Conservation (phyloP, 2,797 vertebrate species). For the Xenopus petersii region DNA sequence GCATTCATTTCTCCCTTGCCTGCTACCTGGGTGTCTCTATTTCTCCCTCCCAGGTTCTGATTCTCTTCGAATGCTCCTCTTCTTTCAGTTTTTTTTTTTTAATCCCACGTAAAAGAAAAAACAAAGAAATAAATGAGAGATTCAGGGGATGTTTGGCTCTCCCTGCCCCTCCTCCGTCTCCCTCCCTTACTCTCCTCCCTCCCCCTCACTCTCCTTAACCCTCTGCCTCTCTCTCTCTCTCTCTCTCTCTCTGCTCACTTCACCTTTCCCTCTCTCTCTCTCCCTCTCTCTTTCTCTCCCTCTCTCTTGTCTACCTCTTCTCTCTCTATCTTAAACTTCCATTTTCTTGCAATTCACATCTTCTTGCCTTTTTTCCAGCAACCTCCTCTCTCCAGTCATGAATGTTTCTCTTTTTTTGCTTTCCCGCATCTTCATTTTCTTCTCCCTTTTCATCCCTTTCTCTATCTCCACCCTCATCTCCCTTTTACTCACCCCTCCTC, state of each 20-base stretch:
- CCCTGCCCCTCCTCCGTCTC: constrained; percentile 35
- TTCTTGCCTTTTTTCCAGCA: too few species aligned
- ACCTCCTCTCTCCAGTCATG: too few species aligned
- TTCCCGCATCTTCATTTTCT: neutral
- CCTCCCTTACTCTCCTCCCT: constrained; percentile 26
- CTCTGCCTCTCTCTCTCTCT: constrained; percentile 18
- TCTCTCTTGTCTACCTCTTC: neutral
- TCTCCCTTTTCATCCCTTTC: constrained; percentile 4
- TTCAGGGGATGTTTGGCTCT: constrained; percentile 45
- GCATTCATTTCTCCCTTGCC: too few species aligned
- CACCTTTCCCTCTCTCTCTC: constrained; percentile 13
- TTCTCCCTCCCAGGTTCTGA: constrained; percentile 13
- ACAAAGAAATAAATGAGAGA: constrained; percentile 50
- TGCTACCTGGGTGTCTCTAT: neutral
- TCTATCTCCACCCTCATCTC: neutral
- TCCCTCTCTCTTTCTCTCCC: constrained; percentile 9
- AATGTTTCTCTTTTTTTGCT: too few species aligned
- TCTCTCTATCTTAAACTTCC: too few species aligned
- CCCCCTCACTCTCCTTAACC: constrained; percentile 20
- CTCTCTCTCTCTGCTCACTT: constrained; percentile 10
- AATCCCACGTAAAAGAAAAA: constrained; percentile 47
- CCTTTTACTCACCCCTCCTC: constrained; percentile 12
- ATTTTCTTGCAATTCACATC: too few species aligned
- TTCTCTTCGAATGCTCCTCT: constrained; percentile 30
- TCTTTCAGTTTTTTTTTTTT: constrained; percentile 39